Conservation (phyloP, 2,797 vertebrate genomes). For the Brotula barbata region DNA sequence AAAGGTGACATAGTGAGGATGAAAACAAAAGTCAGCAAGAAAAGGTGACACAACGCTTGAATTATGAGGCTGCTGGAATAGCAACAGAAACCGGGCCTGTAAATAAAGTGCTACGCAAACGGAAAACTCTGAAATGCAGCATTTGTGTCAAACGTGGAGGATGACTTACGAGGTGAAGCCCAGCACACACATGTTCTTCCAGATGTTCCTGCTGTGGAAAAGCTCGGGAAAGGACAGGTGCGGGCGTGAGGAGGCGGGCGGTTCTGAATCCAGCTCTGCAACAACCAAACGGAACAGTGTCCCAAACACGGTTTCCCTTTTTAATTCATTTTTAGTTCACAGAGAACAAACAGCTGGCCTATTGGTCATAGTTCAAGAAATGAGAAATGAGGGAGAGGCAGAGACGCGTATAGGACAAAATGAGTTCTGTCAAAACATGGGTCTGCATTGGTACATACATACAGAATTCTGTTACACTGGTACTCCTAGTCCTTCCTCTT, state of each 20-base stretch:
- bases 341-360: background rate
- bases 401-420: no score
- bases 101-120: slow-evolving; percentile 20
- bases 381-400: no score
- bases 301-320: slow-evolving; percentile 3
- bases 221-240: slow-evolving; percentile 81
- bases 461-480: no score
- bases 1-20: background rate
- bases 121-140: background rate
- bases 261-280: slow-evolving; percentile 84
- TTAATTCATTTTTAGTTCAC: background rate
- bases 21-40: background rate
- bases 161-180: slow-evolving; percentile 90
- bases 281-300: background rate
- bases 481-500: no score
- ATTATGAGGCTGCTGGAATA: slow-evolving; percentile 14
- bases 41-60: background rate
- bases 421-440: no score
- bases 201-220: slow-evolving; percentile 89
- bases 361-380: background rate
- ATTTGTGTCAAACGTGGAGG: background rate
- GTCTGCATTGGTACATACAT: no score
- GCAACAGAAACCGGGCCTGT: background rate
- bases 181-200: slow-evolving; percentile 91
- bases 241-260: slow-evolving; percentile 68